These are phyloP conservation scores for Psammodynastes pulverulentus DNA, from an alignment of 2,113 vertebrate species.

Conservation along the genomic window DNA sequence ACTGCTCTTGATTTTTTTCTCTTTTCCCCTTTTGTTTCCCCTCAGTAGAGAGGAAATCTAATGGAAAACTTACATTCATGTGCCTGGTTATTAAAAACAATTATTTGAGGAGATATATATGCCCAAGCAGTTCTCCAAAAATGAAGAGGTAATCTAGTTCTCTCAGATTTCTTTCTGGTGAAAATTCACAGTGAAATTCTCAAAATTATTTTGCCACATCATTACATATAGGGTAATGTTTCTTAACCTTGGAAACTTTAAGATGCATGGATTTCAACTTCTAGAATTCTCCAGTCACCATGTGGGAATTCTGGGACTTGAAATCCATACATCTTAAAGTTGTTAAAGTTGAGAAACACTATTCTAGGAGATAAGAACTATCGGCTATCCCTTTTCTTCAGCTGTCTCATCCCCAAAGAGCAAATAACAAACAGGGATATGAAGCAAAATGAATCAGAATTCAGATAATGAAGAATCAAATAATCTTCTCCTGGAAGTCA, in stretches of 20 bases:
- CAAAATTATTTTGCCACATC: not conserved
- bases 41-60: not conserved
- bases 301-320: not conserved
- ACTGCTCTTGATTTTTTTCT: not conserved
- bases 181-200: not conserved
- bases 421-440: not conserved
- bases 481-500: not conserved
- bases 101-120: not conserved
- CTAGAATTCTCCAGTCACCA: not conserved
- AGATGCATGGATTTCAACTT: not conserved
- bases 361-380: not conserved
- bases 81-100: not conserved
- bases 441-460: not conserved
- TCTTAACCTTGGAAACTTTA: not conserved
- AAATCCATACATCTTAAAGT: not conserved
- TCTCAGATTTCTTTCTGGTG: not conserved
- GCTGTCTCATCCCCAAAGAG: not conserved
- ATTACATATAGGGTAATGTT: not conserved
- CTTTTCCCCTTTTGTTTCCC: not conserved
- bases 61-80: not conserved
- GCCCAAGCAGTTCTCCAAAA: not conserved
- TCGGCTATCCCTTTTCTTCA: not conserved
- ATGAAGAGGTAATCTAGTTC: not conserved
- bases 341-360: not conserved
- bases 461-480: not conserved